Base-by-base conservation (phyloP, 2,113 vertebrate species). In the Atherinomorus stipes region DNA sequence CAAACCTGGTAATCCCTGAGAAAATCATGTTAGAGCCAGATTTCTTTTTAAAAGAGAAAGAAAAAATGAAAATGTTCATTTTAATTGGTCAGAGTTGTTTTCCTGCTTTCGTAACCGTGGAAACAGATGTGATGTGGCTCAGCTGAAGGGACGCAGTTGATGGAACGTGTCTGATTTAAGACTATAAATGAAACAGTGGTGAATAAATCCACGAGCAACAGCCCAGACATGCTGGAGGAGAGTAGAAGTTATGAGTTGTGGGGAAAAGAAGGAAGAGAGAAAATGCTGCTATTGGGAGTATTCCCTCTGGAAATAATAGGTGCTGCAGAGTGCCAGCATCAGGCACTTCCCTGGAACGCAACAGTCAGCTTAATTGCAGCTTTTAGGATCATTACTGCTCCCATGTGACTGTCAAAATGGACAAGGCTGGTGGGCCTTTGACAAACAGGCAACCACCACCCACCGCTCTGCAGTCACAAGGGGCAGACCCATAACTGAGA, bases 351-450 rank as follows among this genome's bases (percentile, higher is more conserved):
- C 86, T 73, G 80, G 90, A 90, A 93, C 85, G 83, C 88, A 88
- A 93, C 91, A 93, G 93, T 92, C 86, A 91, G 79, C 80, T 93
- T 94, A 92, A 94, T 94, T 94, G 92, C 94, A 92, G 92, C 92
- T 94, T 93, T 94, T 93, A 94, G 93, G 92, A 94, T 93, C 92
- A 93, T 94, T 94, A 93, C 90, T 92, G 90, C 83, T 93, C 90
- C 86, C 92, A 92, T 91, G 91, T 91, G 90, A 94, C 94, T 93
- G 93, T 94, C 90, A 94, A 90, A 93, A 93, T 86, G 91, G 91
- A 93, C 86, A 88, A 89, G 89, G 64, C 78, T 93, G 88, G 87
- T 89, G 85, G 90, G 68, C 88, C 80, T 90, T 87, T 92, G 93
- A 90, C 88, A 93, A 92, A 90, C 89, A 89, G 89, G 73, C 85